Evolutionary conservation across 2,888 invertebrate genomes (phyloP), one percentile per base, ranked within the genome.

Genomic region (Zonitis immaculata): DNA sequence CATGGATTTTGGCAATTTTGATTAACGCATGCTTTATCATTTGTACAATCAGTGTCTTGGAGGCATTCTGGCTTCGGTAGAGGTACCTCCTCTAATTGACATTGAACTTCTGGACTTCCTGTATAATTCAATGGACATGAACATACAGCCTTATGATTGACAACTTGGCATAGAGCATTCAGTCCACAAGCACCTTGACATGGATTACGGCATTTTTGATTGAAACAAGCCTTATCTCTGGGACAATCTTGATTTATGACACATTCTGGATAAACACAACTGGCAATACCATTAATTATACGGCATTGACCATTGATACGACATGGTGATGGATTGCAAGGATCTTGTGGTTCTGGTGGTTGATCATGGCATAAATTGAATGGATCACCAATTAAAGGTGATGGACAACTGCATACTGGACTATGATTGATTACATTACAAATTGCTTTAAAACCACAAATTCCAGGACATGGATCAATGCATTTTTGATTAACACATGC

Each of bases 191-290:
- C 86, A 60, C 87, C 88, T 49, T 84, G 79, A 69, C 91, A 91
- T 32, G 93, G 92, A 75, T 94, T 90, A 55, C 85, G 80, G 68
- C 94, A 95, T 70, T 88, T 88, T 61, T 90, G 90, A 32, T 84
- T 83, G 66, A 88, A 87, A 69, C 93, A 94, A 1, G 90, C 87
- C 63, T 86, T 71, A 60, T 90, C 85, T 51, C 88, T 82, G 0
- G 90, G 82, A 74, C 94, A 95, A 65, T 94, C 93, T n/a, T 88
- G 87, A 69, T 93, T 93, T 49, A 89, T 86, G 3, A 93, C 79
- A 73, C 94, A 94, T 74, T 93, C 94, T 0, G 92, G 92, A 74
- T 91, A 92, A 49, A 83, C 80, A 68, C 92, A 93, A 47, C 82
- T 81, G 0, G 90, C 88, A 3, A 81, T 80, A 12, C 80, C 81